Evolutionary conservation across 2,113 vertebrate genomes (phyloP).

Genomic region (Hippoglossus stenolepis): DNA sequence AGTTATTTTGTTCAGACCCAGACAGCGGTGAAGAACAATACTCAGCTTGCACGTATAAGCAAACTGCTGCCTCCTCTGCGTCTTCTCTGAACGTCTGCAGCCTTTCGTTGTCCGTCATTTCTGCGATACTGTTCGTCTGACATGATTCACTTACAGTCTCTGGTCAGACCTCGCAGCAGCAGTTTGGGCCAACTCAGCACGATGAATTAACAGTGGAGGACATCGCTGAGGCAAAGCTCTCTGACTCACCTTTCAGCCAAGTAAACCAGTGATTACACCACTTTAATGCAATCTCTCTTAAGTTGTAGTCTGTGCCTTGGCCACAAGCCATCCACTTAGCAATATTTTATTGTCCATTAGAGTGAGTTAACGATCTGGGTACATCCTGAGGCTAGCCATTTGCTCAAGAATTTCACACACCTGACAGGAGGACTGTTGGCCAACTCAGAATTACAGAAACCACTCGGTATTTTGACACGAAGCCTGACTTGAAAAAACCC

Average conservation of each 20-base stretch:
- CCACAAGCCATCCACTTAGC: background rate
- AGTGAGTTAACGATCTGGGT: background rate
- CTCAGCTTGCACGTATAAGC: background rate
- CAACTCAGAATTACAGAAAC: background rate
- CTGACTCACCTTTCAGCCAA: background rate
- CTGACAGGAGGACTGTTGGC: background rate
- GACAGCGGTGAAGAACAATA: background rate
- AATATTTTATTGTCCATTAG: background rate
- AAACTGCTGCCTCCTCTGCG: too few relatives aligned
- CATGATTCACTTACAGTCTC: background rate
- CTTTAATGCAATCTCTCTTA: background rate
- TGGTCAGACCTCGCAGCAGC: conserved; percentile 2
- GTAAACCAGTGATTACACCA: background rate
- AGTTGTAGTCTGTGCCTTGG: background rate
- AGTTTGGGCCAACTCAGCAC: background rate
- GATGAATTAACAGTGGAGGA: background rate
- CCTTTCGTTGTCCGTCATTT: background rate
- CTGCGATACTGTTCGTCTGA: background rate
- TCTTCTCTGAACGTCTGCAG: background rate
- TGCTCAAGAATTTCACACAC: conserved; percentile 11
- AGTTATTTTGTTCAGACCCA: background rate
- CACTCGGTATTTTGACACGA: background rate
- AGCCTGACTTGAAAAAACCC: conserved; percentile 3
- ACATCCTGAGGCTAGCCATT: background rate
- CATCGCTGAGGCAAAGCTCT: background rate